Evolutionary conservation across 2,797 vertebrate genomes (phyloP), one percentile per base, ranked within the genome.

Genomic region (Xiphophorus birchmanni): DNA sequence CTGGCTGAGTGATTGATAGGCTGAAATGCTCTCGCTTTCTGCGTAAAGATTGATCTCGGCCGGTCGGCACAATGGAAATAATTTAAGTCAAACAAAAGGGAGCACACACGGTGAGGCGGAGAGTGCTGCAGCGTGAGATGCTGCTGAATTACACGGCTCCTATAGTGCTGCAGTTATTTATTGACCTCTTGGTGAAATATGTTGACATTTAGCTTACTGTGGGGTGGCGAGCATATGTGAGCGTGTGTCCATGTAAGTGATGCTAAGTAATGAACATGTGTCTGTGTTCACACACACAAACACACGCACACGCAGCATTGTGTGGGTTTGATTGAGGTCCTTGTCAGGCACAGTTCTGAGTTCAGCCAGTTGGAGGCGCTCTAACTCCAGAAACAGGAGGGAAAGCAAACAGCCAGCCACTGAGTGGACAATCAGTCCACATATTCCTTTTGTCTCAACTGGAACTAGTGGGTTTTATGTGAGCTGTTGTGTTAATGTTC

Each of bases 301-400:
- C 5, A 32, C 56, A 60, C n/a, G 4, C 56, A 60, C 58, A 32
- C 6, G 45, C n/a, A 80, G 67, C 26, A 60, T 4, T 79, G 74
- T 73, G 54, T 79, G 73, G 75, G 50, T 73, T 78, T 78, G 45
- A 69, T 77, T n/a, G 52, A 69, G 37, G 65, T 54, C 13, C 35
- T 42, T 42, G 37, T 48, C 54, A 58, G 2, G 0, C 65, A 18
- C 63, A 82, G 48, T 82, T 88, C 63, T 69, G 23, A 26, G 54
- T 76, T 75, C 74, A n/a, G 47, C 81, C 93, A 90, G 88, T 84
- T 91, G 91, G 86, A 77, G 92, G 90, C 92, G 88, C 90, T 94
- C 77, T 47, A 81, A 87, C 79, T 90, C 82, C 87, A 91, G 52
- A 77, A 80, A 88, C 47, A 71, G 17, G 18, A 65, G 10, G 56